A percentile compares a stretch with the other conserved stretches of the same genome.
Conservation (phyloP, 2,888 invertebrate genomes). For the Caradrina kadenii region DNA sequence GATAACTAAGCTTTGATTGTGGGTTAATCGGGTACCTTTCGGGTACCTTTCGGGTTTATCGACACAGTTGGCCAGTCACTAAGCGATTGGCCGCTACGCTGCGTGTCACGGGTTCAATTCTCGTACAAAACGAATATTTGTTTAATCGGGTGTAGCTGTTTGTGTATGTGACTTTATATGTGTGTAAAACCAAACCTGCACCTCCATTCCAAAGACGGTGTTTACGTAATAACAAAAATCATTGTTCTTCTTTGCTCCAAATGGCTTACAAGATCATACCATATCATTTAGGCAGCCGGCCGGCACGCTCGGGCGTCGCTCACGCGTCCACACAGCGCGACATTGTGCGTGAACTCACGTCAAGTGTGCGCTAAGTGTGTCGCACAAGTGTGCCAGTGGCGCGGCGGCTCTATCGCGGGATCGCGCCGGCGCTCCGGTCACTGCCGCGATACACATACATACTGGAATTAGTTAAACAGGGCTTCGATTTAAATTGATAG, state of each 20-base stretch:
- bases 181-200: too few species aligned
- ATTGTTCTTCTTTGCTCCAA: neutral
- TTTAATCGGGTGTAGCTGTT: too few species aligned
- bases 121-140: too few species aligned
- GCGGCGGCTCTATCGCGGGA: conserved; percentile 41
- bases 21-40: neutral
- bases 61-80: too few species aligned
- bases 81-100: too few species aligned
- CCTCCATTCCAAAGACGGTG: neutral
- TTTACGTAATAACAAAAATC: neutral
- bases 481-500: conserved; percentile 21
- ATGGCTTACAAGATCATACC: neutral
- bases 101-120: too few species aligned
- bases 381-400: conserved; percentile 48
- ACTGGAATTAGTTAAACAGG: conserved; percentile 1
- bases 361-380: conserved; percentile 41
- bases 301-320: conserved; percentile 23
- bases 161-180: too few species aligned
- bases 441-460: conserved; percentile 13
- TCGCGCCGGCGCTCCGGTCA: conserved; percentile 12
- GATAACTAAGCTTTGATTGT: neutral
- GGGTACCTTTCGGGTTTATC: too few species aligned
- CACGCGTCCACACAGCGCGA: conserved; percentile 39
- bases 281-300: conserved; percentile 35
- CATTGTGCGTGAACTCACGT: conserved; percentile 33